phyloP scores from a whole-genome alignment of 2,113 vertebrate species.

The Hystrix cristata region DNA sequence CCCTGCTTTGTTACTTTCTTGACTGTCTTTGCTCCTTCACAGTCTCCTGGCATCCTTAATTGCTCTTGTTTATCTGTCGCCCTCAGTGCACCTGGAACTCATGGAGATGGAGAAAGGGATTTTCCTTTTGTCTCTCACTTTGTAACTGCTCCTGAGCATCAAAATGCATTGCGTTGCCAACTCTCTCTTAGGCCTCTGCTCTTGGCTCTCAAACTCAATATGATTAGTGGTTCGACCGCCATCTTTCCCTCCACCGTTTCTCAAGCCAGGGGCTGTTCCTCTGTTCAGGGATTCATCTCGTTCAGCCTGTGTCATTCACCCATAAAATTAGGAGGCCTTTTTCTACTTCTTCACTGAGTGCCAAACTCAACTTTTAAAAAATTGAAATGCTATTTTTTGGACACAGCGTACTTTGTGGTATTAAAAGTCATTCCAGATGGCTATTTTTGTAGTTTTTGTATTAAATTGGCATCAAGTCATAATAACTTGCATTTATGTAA shows the following conservation, averaged over 20 bases:
- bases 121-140: slow-evolving; percentile 10
- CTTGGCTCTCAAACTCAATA: background rate
- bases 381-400: background rate
- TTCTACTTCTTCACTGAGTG: background rate
- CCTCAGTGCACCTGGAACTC: background rate
- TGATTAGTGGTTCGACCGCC: background rate
- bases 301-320: background rate
- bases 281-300: background rate
- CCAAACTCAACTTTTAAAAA: background rate
- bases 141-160: background rate
- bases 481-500: background rate
- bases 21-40: background rate
- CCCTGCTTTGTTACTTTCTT: background rate
- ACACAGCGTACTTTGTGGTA: background rate
- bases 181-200: background rate
- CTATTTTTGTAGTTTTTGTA: slow-evolving; percentile 10
- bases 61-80: background rate
- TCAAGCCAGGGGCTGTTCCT: background rate
- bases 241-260: background rate
- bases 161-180: background rate
- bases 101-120: background rate
- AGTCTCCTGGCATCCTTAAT: background rate
- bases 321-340: background rate
- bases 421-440: background rate
- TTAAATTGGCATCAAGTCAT: background rate